Base-by-base conservation (phyloP, 2,888 invertebrate genomes). In the Megaustenia siamemsis region DNA sequence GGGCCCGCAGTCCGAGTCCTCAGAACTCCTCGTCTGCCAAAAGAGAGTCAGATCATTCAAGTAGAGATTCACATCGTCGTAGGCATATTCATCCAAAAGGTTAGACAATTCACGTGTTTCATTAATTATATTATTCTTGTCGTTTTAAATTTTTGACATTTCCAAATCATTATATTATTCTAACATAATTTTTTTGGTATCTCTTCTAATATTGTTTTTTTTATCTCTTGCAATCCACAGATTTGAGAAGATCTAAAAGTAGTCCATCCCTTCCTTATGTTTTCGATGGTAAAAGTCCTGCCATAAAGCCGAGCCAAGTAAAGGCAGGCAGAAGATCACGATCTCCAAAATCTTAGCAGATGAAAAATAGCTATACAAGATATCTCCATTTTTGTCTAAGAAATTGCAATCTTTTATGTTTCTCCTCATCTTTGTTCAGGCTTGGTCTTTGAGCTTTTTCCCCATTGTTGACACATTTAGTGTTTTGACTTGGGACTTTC, bases 201-300 rank as follows among this genome's bases (percentile, higher is more conserved):
- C 49, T 49, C 15, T 6, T 49, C 8, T 49, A 49, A 15, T 6
- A 49, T 49, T 60, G n/a, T 60, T 2, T 60, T 75, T 49, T 75
- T 53, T 49, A n/a, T 43, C n/a, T 71, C 35, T 32, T 43, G 6
- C 28, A 73, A 38, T 76, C 18, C 40, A 38, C 66, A 92, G 92
- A 92, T 89, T 84, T 92, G 84, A 90, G 91, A 84, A 87, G 92
- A 60, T 92, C 92, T 10, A 91, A 91, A 87, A 92, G 92, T 87
- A 92, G 91, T 86, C 92, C 92, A 32, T 90, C 92, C 24, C 86
- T 92, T n/a, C 92, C 92, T 38, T 91, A 88, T 87, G 90, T 92
- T 40, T 91, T 92, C 87, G 91, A 90, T 86, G 90, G 81, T 28
- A 89, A 87, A 77, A 86, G 78, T 49, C 56, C 81, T n/a, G 83